Evolutionary conservation across 2,797 vertebrate genomes (phyloP).

Genomic region (Tadarida brasiliensis): DNA sequence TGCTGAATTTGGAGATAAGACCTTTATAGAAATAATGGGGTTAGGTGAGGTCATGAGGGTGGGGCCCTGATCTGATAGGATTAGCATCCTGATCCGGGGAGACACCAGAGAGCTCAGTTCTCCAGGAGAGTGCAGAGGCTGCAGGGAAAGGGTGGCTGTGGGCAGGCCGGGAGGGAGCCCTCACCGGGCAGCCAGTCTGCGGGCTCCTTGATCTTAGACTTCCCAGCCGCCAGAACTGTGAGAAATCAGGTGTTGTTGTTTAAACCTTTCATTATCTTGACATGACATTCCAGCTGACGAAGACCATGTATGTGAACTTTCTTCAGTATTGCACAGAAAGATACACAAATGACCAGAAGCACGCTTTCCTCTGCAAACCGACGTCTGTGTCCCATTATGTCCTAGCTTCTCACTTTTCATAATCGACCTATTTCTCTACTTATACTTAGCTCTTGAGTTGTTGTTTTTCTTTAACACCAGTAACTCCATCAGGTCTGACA

Average conservation of each 20-base stretch:
- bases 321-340: not conserved
- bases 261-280: not conserved
- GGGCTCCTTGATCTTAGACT: not conserved
- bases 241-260: not conserved
- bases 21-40: not conserved
- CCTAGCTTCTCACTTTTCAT: not conserved
- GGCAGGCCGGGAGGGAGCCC: not conserved
- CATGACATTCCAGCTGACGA: not conserved
- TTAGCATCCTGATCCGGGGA: not conserved
- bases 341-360: not conserved
- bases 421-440: not conserved
- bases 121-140: not conserved
- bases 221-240: not conserved
- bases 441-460: not conserved
- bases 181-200: not conserved
- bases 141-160: rapidly evolving
- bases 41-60: not conserved
- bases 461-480: not conserved
- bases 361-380: not conserved
- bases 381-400: not conserved
- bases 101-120: not conserved
- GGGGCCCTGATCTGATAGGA: not conserved
- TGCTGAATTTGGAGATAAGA: not conserved
- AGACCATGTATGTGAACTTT: not conserved
- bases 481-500: not conserved